These are phyloP conservation scores for Oegoconia quadripuncta DNA, from an alignment of 2,888 invertebrate genomes.

Conservation along the genomic window DNA sequence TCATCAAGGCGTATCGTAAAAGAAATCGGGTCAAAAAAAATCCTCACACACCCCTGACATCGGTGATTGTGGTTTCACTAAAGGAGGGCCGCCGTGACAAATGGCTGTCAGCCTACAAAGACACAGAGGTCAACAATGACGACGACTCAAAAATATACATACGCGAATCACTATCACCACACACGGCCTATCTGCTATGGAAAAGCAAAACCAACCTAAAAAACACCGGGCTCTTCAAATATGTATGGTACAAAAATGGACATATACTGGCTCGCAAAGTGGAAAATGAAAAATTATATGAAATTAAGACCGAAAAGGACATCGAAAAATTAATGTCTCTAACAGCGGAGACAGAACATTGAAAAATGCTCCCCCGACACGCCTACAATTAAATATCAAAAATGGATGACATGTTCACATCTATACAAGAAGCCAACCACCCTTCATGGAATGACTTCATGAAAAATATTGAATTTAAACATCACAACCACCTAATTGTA, in stretches of 20 bases:
- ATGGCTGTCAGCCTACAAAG: constrained; percentile 9
- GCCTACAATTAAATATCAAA: too few relatives aligned
- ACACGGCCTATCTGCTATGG: constrained; percentile 11
- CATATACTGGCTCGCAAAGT: constrained; percentile 9
- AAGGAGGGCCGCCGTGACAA: constrained; percentile 2
- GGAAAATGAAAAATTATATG: background rate
- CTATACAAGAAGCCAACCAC: too few relatives aligned
- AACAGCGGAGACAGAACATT: background rate
- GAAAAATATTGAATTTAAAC: too few relatives aligned
- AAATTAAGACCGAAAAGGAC: background rate
- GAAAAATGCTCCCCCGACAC: too few relatives aligned
- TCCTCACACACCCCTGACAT: too few relatives aligned
- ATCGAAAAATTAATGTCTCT: constrained; percentile 1
- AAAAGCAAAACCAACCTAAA: constrained; percentile 12
- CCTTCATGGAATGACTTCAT: too few relatives aligned
- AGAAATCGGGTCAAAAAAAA: too few relatives aligned
- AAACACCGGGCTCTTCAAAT: constrained; percentile 6
- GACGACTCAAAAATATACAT: constrained; percentile 2
- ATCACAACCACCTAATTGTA: too few relatives aligned
- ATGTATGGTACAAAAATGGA: constrained; percentile 17
- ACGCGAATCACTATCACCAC: constrained; percentile 9
- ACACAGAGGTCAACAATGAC: background rate
- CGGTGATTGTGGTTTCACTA: background rate
- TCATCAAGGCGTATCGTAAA: too few relatives aligned
- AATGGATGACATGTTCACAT: too few relatives aligned